Conservation (phyloP, 2,113 vertebrate genomes). For the Hydrolagus affinis region DNA sequence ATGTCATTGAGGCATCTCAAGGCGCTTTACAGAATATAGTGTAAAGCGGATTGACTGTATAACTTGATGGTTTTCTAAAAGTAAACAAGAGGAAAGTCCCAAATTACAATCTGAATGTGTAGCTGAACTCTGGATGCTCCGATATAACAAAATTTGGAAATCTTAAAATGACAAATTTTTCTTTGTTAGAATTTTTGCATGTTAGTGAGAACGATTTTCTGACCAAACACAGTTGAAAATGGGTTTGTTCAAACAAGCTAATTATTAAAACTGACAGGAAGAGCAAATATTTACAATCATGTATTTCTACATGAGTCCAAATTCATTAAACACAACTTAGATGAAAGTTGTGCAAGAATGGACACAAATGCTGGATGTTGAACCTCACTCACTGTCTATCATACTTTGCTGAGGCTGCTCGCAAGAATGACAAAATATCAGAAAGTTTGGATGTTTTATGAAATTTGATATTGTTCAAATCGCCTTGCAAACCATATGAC, state of each 20-base stretch:
- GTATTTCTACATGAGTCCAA: not conserved
- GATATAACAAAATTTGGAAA: conserved; percentile 3
- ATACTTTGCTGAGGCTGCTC: no score
- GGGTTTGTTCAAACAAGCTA: not conserved
- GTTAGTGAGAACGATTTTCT: conserved; percentile 50
- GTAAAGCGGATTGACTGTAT: not conserved
- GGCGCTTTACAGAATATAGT: no score
- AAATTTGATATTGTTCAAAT: no score
- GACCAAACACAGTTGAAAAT: conserved; percentile 43
- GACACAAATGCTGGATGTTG: not conserved
- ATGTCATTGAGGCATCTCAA: no score
- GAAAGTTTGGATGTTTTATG: no score
- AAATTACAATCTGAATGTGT: conserved; percentile 8
- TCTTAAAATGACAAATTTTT: conserved; percentile 6
- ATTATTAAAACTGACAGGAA: not conserved
- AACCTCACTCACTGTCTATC: no score
- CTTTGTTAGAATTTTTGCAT: conserved; percentile 36
- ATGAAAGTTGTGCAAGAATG: not conserved
- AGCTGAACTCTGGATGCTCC: not conserved
- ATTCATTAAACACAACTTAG: no score
- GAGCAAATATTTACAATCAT: not conserved
- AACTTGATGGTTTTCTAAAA: not conserved
- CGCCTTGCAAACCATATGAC: no score
- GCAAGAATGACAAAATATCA: no score
- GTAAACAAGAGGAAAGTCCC: not conserved